Base-by-base conservation (phyloP, 2,888 invertebrate species). In the Melieria picta region DNA sequence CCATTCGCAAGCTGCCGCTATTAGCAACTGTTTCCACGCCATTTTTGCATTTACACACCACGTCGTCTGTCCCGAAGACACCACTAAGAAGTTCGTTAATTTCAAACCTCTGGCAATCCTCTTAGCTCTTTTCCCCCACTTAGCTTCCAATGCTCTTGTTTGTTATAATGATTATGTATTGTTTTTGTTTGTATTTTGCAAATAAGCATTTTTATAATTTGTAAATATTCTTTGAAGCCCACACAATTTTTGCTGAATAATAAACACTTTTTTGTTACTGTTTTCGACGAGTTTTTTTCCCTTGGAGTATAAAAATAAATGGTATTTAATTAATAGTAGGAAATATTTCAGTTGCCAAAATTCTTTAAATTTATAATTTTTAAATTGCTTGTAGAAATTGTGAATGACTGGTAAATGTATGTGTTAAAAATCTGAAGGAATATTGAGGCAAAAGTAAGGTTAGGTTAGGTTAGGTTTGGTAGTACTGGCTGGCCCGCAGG, bases 121-220 rank as follows among this genome's bases (percentile, higher is more conserved):
- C 30, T 30, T 30, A 30, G 30, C 30, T 16, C 13, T 10, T 52
- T 52, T 52, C 7, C 9, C 52, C 4, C 5, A 52, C 10, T n/a
- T 11, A 7, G 13, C 4, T 50, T 52, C 6, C 52, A 52, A n/a
- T n/a, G 13, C 10, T 10, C 50, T 10, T 13, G 5, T 52, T 52
- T 52, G 5, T n/a, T 7, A 52, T 9, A 52, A n/a, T 52, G 11
- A 7, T 52, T 52, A n/a, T 6, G 9, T 52, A 4, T n/a, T 52
- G 11, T 52, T 52, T 52, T 52, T n/a, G 7, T 10, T 52, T 52
- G 52, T 52, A n/a, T 7, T 7, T 52, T n/a, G 13, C 11, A 52
- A n/a, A 52, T n/a, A 13, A 52, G 13, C 50, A 50, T 50, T 50
- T 50, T 50, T 50, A 11, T 50, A 52, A n/a, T 52, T 52, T 52